Evolutionary conservation across 2,113 vertebrate genomes (phyloP).

Genomic region (Sylvia atricapilla): DNA sequence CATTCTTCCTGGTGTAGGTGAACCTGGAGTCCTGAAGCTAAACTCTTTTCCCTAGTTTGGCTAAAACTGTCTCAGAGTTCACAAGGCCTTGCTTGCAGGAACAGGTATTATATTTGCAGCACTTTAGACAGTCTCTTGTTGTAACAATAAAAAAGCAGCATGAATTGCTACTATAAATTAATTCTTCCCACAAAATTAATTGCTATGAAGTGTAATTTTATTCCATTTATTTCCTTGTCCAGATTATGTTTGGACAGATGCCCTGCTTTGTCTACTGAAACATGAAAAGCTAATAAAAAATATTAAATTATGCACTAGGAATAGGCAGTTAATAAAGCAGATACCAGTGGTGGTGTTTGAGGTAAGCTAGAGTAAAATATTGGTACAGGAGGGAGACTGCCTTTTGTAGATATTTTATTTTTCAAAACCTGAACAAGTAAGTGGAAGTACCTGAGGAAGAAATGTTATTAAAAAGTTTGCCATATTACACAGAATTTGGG

Average conservation of each 20-base stretch:
- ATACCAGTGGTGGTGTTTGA: background rate
- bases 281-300: conserved; percentile 18
- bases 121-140: background rate
- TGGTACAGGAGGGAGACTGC: background rate
- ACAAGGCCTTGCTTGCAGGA: background rate
- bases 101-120: background rate
- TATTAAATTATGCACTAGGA: conserved; percentile 7
- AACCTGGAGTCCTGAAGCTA: background rate
- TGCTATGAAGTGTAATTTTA: background rate
- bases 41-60: background rate
- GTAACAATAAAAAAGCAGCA: background rate
- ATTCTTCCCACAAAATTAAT: conserved; percentile 16
- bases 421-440: background rate
- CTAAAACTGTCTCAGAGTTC: background rate
- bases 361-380: background rate
- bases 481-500: background rate
- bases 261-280: background rate
- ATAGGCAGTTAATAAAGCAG: background rate
- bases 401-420: background rate
- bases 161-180: background rate
- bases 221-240: background rate
- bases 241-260: conserved; percentile 22
- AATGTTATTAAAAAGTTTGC: background rate
- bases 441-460: background rate
- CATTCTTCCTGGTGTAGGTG: background rate